Percentiles rank a stretch among this genome's conserved stretches.
Evolutionary conservation across 2,797 vertebrate genomes (phyloP).

Genomic region (Diceros bicornis): DNA sequence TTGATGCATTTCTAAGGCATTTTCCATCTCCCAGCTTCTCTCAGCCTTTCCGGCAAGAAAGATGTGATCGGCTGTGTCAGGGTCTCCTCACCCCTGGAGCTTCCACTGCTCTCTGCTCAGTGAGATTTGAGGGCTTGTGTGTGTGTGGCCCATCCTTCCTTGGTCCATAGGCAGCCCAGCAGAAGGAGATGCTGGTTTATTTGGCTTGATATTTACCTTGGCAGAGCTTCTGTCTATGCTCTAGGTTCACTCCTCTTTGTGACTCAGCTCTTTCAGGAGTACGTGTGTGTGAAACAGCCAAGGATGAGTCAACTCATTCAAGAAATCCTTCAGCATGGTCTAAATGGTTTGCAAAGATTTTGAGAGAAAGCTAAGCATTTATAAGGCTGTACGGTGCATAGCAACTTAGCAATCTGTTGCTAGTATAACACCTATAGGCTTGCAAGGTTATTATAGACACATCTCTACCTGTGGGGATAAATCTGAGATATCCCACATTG

Average conservation of each 20-base stretch:
- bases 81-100: background rate
- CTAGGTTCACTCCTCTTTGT: conserved; percentile 47
- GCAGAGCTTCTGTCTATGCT: conserved; percentile 38
- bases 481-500: background rate
- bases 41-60: conserved; percentile 55
- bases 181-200: conserved; percentile 60
- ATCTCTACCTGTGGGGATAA: background rate
- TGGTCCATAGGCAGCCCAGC: background rate
- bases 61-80: conserved; percentile 60
- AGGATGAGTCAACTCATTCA: conserved; percentile 80
- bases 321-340: conserved; percentile 71
- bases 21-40: conserved; percentile 83
- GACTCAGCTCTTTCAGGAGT: conserved; percentile 74
- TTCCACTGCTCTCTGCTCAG: background rate
- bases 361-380: conserved; percentile 15
- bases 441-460: conserved; percentile 13
- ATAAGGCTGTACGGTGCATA: background rate
- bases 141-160: background rate
- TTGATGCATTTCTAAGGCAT: conserved; percentile 86
- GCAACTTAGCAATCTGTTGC: background rate
- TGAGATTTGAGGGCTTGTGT: conserved; percentile 7
- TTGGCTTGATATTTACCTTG: conserved; percentile 47
- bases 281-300: conserved; percentile 76
- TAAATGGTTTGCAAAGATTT: conserved; percentile 54
- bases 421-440: background rate